Evolutionary conservation across 2,113 vertebrate species (phyloP).

Genomic region (Myotis yumanensis): DNA sequence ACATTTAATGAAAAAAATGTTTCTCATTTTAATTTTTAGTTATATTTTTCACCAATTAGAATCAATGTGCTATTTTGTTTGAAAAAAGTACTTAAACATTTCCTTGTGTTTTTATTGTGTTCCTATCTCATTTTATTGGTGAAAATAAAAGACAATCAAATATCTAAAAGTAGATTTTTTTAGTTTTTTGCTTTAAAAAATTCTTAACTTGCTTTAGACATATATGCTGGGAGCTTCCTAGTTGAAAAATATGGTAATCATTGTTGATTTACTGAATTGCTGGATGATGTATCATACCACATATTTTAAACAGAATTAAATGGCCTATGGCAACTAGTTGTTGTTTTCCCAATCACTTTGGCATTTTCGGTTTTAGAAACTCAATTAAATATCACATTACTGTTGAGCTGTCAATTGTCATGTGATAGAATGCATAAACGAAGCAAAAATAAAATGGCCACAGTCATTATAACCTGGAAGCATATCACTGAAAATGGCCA

Average conservation of each 20-base stretch:
- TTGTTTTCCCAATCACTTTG: not conserved
- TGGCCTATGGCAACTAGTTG: not conserved
- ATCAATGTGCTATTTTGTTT: not conserved
- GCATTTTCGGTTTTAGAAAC: not conserved
- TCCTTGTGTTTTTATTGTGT: not conserved
- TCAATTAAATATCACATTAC: not conserved
- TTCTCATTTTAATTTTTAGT: constrained; percentile 10
- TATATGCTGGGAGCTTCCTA: not conserved
- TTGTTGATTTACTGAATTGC: not conserved
- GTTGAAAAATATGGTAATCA: not conserved
- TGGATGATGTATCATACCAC: not conserved
- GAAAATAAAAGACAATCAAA: not conserved
- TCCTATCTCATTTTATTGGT: not conserved
- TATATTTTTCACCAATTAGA: not conserved
- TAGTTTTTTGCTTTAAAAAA: not conserved
- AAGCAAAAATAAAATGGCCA: not conserved
- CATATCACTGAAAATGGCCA: not conserved
- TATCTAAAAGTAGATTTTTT: not conserved
- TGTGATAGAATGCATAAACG: not conserved
- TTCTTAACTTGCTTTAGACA: constrained; percentile 1
- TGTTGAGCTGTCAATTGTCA: not conserved
- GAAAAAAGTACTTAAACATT: not conserved
- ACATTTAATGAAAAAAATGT: constrained; percentile 15
- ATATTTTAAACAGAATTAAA: not conserved
- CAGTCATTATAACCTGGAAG: not conserved